Evolutionary conservation across 2,888 invertebrate genomes (phyloP), one percentile per base, ranked within the genome.

Genomic region (Eucera pruinosa): DNA sequence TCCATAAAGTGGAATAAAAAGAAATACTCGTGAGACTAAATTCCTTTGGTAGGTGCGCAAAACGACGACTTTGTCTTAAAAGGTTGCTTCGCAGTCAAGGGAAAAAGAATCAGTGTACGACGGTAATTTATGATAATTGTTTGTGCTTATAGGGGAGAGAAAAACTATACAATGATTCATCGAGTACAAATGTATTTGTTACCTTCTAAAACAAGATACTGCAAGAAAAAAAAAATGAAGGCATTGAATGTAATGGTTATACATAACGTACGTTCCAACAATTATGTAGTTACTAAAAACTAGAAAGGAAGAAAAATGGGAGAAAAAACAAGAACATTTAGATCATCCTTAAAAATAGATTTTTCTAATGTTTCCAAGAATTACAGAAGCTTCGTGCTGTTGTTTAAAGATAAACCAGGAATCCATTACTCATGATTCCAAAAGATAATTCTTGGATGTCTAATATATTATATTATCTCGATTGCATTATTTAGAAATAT

Each of bases 131-230:
- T 33, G 50, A n/a, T 50, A 30, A 68, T 50, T 9, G 41, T 47
- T 66, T 36, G 27, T 23, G 4, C 13, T 18, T 41, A 68, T 33
- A 41, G 23, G 33, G 41, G 11, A 41, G 41, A 50, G 11, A 48
- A 58, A 55, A 23, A 11, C 13, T n/a, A n/a, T 4, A 33, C 5
- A 11, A n/a, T 50, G 67, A 60, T 30, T 58, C 67, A 67, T 39
- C 9, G 3, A 1, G 4, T 1, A 27, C 9, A 48, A 36, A 3
- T 36, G 18, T 25, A 23, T 18, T 39, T 20, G 15, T 48, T 50
- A 27, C 23, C n/a, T 60, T 50, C 18, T 41, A 2, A 20, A 41
- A 23, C 30, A 2, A 39, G 25, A 2, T 48, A 15, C 15, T 11
- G 30, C 39, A 11, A 20, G 11, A 13, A 39, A 48, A 13, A 15